phyloP scores from a whole-genome alignment of 2,888 invertebrate genomes.

The Leptinotarsa rubiginosa region DNA sequence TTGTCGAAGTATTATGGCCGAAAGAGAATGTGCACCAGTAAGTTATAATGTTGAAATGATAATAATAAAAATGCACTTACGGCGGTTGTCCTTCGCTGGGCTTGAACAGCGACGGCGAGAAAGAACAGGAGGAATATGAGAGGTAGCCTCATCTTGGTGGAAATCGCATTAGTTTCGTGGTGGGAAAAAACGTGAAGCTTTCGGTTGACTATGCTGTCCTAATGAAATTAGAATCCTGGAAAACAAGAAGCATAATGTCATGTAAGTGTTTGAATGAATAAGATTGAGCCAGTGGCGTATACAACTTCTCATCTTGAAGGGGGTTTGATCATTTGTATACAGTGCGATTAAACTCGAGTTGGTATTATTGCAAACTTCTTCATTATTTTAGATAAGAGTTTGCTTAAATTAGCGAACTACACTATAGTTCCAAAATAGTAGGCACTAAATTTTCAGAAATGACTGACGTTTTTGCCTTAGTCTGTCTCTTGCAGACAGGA shows the following conservation, averaged over 20 bases:
- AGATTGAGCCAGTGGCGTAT: too few relatives aligned
- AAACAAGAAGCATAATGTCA: constrained; percentile 12
- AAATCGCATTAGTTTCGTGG: constrained; percentile 26
- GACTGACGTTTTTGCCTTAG: too few relatives aligned
- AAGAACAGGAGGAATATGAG: constrained; percentile 34
- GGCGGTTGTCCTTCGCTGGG: constrained; percentile 36
- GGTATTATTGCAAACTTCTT: too few relatives aligned
- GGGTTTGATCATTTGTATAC: too few relatives aligned
- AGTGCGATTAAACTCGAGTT: too few relatives aligned
- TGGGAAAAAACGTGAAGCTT: neutral
- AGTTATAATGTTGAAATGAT: constrained; percentile 14
- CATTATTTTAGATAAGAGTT: too few relatives aligned
- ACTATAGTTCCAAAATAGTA: too few relatives aligned
- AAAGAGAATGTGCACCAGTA: constrained; percentile 8
- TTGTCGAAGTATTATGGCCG: neutral
- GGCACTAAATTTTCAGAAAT: too few relatives aligned
- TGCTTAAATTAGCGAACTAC: too few relatives aligned
- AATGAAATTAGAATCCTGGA: constrained; percentile 34
- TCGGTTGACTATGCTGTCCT: constrained; percentile 29
- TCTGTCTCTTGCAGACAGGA: too few relatives aligned
- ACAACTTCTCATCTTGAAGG: too few relatives aligned
- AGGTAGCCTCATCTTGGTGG: constrained; percentile 36
- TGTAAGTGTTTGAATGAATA: too few relatives aligned
- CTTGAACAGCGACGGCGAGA: constrained; percentile 28
- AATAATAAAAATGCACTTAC: constrained; percentile 28